Conservation (phyloP, 53 echinoderm and acorn worm species). For the Hippasteria phrygiana region DNA sequence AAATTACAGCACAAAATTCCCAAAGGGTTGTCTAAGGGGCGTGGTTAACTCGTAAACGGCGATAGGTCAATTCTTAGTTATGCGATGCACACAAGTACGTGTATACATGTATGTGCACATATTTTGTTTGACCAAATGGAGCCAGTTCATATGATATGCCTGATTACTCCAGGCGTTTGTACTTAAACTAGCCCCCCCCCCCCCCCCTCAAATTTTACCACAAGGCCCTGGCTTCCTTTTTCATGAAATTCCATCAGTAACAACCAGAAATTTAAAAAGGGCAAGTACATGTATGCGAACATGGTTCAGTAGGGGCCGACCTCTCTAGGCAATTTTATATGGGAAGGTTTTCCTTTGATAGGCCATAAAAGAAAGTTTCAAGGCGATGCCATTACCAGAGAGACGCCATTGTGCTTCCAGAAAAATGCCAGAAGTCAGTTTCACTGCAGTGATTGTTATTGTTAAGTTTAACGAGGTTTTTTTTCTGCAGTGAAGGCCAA, state of each 20-base stretch:
- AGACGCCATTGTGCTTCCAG: conserved; percentile 9
- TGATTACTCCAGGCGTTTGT: too few species aligned
- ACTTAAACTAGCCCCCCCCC: too few species aligned
- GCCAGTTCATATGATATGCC: too few species aligned
- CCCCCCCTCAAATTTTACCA: not conserved
- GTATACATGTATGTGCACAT: too few species aligned
- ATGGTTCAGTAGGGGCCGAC: not conserved
- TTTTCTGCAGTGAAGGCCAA: conserved; percentile 11
- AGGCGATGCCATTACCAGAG: conserved; percentile 2
- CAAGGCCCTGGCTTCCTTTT: not conserved
- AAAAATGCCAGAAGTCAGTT: conserved; percentile 23
- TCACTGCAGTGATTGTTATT: not conserved
- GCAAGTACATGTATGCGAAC: conserved; percentile 25
- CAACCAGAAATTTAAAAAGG: not conserved
- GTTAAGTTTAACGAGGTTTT: conserved; percentile 27
- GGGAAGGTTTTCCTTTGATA: not conserved
- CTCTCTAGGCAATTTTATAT: conserved; percentile 28
- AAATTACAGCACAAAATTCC: too few species aligned
- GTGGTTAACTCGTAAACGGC: too few species aligned
- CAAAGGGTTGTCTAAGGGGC: too few species aligned
- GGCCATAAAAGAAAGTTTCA: not conserved
- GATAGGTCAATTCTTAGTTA: too few species aligned
- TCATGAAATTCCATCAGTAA: not conserved
- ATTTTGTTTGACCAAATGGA: too few species aligned
- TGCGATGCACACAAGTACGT: too few species aligned